phyloP scores from a whole-genome alignment of 2,888 invertebrate species.

The Teleiodes luculella region DNA sequence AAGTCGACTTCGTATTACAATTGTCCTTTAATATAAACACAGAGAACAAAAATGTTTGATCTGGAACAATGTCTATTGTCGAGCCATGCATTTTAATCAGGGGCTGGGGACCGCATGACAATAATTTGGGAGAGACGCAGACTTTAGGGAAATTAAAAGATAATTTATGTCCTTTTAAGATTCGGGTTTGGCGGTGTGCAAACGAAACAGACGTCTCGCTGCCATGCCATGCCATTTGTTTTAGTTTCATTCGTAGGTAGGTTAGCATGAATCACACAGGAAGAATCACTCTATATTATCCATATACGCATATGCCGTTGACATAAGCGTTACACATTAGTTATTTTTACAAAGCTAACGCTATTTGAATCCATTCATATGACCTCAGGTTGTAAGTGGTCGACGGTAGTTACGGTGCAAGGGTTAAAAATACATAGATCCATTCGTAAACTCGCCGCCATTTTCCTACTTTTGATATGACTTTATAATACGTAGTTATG shows the following conservation, averaged over 20 bases:
- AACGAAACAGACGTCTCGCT: background rate
- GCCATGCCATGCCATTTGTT: background rate
- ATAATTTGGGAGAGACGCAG: constrained; percentile 29
- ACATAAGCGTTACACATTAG: too few relatives aligned
- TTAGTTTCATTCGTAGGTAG: background rate
- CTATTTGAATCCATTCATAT: too few relatives aligned
- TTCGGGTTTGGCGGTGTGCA: background rate
- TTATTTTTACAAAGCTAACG: too few relatives aligned
- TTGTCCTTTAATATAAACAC: constrained; percentile 55
- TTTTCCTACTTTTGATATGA: too few relatives aligned
- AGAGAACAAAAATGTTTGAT: constrained; percentile 61
- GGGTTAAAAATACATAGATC: too few relatives aligned
- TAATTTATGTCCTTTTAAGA: constrained; percentile 17
- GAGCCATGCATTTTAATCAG: constrained; percentile 60
- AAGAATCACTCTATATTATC: too few relatives aligned
- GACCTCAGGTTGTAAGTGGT: too few relatives aligned
- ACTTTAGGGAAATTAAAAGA: constrained; percentile 29
- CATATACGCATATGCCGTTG: too few relatives aligned
- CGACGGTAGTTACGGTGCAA: too few relatives aligned
- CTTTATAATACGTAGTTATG: too few relatives aligned
- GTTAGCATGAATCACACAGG: background rate
- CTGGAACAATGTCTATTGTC: constrained; percentile 56
- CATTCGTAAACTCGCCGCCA: too few relatives aligned
- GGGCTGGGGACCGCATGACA: constrained; percentile 35
- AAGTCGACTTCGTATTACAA: constrained; percentile 40